A percentile compares a stretch with the other conserved stretches of the same genome.
Evolutionary conservation across 2,888 invertebrate genomes (phyloP).

Genomic region (Chromoteleia sp.): DNA sequence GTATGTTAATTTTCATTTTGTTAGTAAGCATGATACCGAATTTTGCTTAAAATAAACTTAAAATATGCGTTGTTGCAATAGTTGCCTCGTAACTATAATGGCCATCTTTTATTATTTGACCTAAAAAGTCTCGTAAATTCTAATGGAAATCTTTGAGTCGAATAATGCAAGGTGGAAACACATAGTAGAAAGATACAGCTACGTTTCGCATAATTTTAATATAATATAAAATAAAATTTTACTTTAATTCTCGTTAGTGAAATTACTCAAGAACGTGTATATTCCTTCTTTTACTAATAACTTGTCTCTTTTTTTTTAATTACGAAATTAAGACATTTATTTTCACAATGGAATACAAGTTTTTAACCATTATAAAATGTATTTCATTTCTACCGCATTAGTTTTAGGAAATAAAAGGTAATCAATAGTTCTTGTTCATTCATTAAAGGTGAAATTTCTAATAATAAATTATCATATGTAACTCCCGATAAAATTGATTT

Average conservation of each 20-base stretch:
- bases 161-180: not conserved
- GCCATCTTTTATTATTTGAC: conserved; percentile 11
- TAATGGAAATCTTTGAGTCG: conserved; percentile 4
- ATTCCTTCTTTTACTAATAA: too few relatives aligned
- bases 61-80: conserved; percentile 7
- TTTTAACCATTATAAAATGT: too few relatives aligned
- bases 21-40: not conserved
- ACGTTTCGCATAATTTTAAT: not conserved
- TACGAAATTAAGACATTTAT: too few relatives aligned
- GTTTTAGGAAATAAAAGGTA: too few relatives aligned
- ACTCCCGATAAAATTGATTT: too few relatives aligned
- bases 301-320: too few relatives aligned
- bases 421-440: too few relatives aligned
- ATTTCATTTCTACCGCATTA: too few relatives aligned
- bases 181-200: not conserved
- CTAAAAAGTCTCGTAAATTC: conserved; percentile 5
- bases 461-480: too few relatives aligned
- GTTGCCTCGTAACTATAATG: conserved; percentile 6
- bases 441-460: too few relatives aligned
- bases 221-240: not conserved
- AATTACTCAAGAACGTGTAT: too few relatives aligned
- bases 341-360: too few relatives aligned
- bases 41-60: not conserved
- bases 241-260: not conserved
- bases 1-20: not conserved